Conservation (phyloP, 2,888 invertebrate species). For the Andrena flavipes region DNA sequence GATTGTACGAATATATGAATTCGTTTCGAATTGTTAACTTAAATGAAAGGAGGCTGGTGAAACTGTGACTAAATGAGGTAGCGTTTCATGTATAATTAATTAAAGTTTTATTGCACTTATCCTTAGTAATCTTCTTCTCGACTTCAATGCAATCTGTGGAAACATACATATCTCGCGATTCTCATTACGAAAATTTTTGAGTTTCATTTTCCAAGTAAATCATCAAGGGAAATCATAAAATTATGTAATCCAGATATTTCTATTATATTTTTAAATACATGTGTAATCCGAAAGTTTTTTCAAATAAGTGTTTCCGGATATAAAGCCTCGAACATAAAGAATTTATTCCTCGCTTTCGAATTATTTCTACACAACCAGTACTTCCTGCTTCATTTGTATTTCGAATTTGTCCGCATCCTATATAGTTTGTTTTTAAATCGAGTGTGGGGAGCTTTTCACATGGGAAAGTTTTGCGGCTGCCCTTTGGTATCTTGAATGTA, state of each 20-base stretch:
- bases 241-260: not conserved
- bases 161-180: not conserved
- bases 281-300: no score
- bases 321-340: no score
- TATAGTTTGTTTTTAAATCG: no score
- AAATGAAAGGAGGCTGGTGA: constrained; percentile 23
- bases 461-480: no score
- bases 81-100: not conserved
- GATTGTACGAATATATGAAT: constrained; percentile 4
- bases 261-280: not conserved
- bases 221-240: not conserved
- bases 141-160: not conserved
- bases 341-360: no score
- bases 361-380: no score
- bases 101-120: constrained; percentile 10
- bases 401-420: no score
- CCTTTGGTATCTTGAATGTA: no score
- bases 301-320: no score
- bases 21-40: constrained; percentile 7
- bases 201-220: not conserved
- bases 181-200: not conserved
- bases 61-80: constrained; percentile 23
- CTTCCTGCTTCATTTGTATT: no score
- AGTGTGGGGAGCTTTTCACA: no score
- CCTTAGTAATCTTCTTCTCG: not conserved